Conservation (phyloP, 2,797 vertebrate species). For the Anabacerthia variegaticeps region DNA sequence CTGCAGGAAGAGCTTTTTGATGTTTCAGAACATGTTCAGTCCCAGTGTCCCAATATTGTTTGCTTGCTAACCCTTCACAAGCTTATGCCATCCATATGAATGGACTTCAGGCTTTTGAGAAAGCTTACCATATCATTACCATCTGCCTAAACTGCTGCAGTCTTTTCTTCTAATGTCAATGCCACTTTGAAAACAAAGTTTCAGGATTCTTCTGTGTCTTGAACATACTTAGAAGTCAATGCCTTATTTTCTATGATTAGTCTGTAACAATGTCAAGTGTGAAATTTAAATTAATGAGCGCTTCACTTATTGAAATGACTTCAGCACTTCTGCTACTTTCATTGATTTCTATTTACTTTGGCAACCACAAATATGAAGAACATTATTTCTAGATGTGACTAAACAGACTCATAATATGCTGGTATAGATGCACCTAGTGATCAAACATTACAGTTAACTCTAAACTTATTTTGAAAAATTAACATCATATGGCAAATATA, state of each 20-base stretch:
- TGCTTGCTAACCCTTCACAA: slow-evolving; percentile 39
- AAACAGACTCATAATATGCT: slow-evolving; percentile 55
- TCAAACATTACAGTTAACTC: slow-evolving; percentile 45
- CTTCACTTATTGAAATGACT: slow-evolving; percentile 75
- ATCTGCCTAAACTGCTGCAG: slow-evolving; percentile 56
- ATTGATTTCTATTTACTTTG: slow-evolving; percentile 80
- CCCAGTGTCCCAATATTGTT: slow-evolving; percentile 1
- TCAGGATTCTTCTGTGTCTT: slow-evolving; percentile 21
- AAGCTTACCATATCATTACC: slow-evolving; percentile 25
- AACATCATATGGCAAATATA: slow-evolving; percentile 59
- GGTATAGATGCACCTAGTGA: slow-evolving; percentile 28
- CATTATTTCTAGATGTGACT: slow-evolving; percentile 64
- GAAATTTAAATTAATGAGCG: slow-evolving; percentile 78
- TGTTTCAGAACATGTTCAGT: slow-evolving; percentile 66
- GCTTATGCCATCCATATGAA: slow-evolving; percentile 64
- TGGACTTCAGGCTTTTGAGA: slow-evolving; percentile 21
- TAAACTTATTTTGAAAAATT: slow-evolving; percentile 65
- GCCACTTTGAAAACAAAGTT: slow-evolving; percentile 67
- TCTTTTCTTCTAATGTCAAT: slow-evolving; percentile 52
- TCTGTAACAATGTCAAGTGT: slow-evolving; percentile 73
- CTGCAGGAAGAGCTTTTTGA: slow-evolving; percentile 76
- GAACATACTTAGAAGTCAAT: slow-evolving; percentile 66
- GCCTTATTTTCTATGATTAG: slow-evolving; percentile 65
- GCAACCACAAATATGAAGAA: slow-evolving; percentile 68
- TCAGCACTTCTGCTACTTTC: slow-evolving; percentile 73